Conservation (phyloP, 2,888 invertebrate genomes). For the Hesperia comma region DNA sequence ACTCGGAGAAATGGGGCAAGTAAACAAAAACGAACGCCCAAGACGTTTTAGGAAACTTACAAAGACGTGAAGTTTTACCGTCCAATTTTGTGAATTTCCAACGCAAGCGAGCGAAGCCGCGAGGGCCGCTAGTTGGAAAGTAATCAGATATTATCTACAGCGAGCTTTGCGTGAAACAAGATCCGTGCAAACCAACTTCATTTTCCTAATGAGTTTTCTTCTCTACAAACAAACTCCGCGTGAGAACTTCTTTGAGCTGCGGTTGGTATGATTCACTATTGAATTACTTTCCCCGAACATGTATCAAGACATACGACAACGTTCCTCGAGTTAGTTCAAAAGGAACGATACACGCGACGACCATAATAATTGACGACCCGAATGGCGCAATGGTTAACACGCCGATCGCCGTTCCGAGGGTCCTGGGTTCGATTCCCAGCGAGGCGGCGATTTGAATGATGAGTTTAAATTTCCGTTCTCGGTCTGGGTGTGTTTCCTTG, state of each 20-base stretch:
- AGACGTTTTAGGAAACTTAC: not conserved
- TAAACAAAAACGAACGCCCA: not conserved
- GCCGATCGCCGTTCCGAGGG: too few species aligned
- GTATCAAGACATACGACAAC: not conserved
- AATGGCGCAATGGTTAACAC: too few species aligned
- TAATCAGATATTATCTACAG: constrained; percentile 1
- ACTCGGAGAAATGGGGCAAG: not conserved
- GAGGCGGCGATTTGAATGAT: too few species aligned
- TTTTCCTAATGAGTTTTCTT: constrained; percentile 15
- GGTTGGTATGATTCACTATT: constrained; percentile 11
- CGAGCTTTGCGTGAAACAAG: not conserved
- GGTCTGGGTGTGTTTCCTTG: too few species aligned
- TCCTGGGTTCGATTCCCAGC: too few species aligned
- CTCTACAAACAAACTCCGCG: constrained; percentile 5
- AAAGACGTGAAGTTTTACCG: not conserved
- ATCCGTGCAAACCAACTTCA: constrained; percentile 8
- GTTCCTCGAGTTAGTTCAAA: not conserved
- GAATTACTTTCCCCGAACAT: constrained; percentile 1
- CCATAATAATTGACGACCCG: too few species aligned
- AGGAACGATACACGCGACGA: too few species aligned
- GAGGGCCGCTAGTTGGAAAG: not conserved
- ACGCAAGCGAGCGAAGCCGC: not conserved
- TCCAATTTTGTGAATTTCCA: too few species aligned
- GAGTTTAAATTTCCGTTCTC: too few species aligned
- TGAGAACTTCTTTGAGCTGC: not conserved